These are phyloP conservation scores for Sphenopsis melanotis DNA, from an alignment of 2,797 vertebrate species.

Conservation along the genomic window DNA sequence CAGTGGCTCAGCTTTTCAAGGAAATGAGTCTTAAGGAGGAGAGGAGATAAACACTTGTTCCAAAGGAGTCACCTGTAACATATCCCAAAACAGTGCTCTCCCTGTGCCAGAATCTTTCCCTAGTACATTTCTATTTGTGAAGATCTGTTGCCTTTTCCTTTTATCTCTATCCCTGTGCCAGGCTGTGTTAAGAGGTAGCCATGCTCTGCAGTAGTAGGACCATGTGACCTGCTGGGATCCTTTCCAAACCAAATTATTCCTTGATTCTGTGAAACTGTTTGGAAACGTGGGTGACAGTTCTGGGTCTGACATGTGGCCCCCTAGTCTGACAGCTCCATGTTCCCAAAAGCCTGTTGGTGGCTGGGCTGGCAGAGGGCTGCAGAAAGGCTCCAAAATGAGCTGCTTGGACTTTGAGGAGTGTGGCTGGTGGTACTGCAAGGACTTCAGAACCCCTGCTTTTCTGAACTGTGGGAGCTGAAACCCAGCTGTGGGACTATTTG, in stretches of 20 bases:
- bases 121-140: neutral
- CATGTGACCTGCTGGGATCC: slow-evolving; percentile 3
- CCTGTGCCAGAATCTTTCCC: neutral
- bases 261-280: slow-evolving; percentile 44
- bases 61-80: neutral
- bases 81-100: neutral
- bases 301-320: neutral
- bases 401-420: neutral
- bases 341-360: neutral
- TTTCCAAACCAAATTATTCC: slow-evolving; percentile 44
- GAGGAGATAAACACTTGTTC: neutral
- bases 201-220: neutral
- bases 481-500: fast-evolving
- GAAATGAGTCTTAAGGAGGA: neutral
- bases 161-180: neutral
- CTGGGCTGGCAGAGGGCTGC: neutral
- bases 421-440: neutral
- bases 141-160: neutral
- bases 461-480: neutral
- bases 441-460: neutral
- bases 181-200: neutral
- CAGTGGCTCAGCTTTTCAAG: neutral
- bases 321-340: fast-evolving
- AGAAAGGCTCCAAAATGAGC: neutral
- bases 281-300: neutral